Percentiles rank a stretch among this genome's conserved stretches.
Evolutionary conservation across 2,113 vertebrate genomes (phyloP).

Genomic region (Spermophilus dauricus): DNA sequence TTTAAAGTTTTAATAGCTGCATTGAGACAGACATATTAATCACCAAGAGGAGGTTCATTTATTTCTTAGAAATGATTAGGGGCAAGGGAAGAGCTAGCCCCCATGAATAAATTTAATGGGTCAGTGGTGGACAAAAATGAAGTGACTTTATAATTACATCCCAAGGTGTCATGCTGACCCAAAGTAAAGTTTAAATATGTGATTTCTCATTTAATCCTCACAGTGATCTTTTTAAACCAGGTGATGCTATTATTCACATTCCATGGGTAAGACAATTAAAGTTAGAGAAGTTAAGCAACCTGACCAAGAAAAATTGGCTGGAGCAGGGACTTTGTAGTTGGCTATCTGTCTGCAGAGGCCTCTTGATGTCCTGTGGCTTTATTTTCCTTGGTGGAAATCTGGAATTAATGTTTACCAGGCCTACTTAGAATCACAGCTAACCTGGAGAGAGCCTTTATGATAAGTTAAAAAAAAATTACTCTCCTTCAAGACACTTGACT

Average conservation of each 20-base stretch:
- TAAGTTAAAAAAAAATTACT: not conserved
- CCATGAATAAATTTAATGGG: not conserved
- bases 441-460: not conserved
- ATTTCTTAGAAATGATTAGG: not conserved
- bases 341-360: not conserved
- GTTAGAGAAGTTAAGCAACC: not conserved
- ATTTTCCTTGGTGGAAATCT: not conserved
- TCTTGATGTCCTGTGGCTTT: not conserved
- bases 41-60: not conserved
- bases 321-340: not conserved
- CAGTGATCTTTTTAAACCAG: not conserved
- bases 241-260: not conserved
- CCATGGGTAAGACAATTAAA: slow-evolving; percentile 37
- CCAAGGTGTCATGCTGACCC: not conserved
- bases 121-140: not conserved
- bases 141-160: not conserved
- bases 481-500: not conserved
- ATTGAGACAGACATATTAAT: not conserved
- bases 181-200: not conserved
- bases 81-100: not conserved
- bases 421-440: not conserved
- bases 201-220: slow-evolving; percentile 9
- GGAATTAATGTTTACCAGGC: not conserved
- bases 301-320: not conserved
- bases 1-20: not conserved